A percentile compares a stretch with the other conserved stretches of the same genome.
phyloP scores from a whole-genome alignment of 2,888 invertebrate species.

The Euplexia lucipara region DNA sequence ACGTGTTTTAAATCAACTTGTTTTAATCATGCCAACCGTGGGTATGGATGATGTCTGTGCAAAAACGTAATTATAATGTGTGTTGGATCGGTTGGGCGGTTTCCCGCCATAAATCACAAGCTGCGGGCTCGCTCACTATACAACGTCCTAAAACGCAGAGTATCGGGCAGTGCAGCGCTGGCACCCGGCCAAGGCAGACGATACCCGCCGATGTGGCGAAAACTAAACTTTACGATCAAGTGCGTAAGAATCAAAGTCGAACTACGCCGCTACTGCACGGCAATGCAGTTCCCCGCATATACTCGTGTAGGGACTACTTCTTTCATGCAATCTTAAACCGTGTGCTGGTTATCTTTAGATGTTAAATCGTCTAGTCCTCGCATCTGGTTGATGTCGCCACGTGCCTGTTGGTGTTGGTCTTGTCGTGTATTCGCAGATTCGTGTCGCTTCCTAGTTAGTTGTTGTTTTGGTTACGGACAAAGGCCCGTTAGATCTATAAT shows the following conservation, averaged over 20 bases:
- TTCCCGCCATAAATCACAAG: slow-evolving; percentile 29
- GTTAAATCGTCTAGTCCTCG: slow-evolving; percentile 6
- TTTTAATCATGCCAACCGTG: too few species aligned
- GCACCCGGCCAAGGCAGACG: slow-evolving; percentile 42
- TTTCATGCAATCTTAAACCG: slow-evolving; percentile 16
- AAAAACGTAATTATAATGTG: slow-evolving; percentile 29
- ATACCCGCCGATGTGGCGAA: not conserved
- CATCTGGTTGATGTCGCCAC: not conserved
- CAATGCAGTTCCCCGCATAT: slow-evolving; percentile 47
- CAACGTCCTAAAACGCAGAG: slow-evolving; percentile 22
- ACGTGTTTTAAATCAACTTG: too few species aligned
- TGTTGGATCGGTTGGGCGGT: not conserved
- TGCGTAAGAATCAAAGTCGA: slow-evolving; percentile 6
- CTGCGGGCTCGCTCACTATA: slow-evolving; percentile 21
- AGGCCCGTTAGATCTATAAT: slow-evolving; percentile 39
- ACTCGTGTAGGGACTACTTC: not conserved
- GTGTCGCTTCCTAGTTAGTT: slow-evolving; percentile 55
- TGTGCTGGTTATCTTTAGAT: not conserved
- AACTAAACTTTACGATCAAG: slow-evolving; percentile 3
- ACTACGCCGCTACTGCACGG: slow-evolving; percentile 4
- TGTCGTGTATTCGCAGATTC: slow-evolving; percentile 59
- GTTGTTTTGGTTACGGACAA: slow-evolving; percentile 52
- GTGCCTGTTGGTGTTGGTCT: slow-evolving; percentile 33
- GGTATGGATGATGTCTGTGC: slow-evolving; percentile 9
- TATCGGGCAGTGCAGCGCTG: slow-evolving; percentile 30